phyloP scores from a whole-genome alignment of 2,113 vertebrate genomes.

The Odontesthes bonariensis region DNA sequence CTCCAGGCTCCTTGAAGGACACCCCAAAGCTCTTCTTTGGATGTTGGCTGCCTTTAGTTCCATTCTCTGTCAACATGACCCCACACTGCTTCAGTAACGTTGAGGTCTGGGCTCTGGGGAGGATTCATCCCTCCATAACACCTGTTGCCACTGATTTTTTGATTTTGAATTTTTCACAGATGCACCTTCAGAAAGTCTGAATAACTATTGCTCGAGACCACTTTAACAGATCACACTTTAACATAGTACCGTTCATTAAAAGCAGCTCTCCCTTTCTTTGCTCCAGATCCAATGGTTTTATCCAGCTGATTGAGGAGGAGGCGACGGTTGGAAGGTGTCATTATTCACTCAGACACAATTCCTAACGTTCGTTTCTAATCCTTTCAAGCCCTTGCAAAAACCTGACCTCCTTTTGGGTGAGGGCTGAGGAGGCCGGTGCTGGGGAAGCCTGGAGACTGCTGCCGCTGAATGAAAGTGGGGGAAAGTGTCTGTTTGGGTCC shows the following conservation, averaged over 20 bases:
- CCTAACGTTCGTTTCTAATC: slow-evolving; percentile 35
- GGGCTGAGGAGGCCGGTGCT: not conserved
- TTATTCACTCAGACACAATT: slow-evolving; percentile 20
- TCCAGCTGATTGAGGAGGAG: slow-evolving; percentile 7
- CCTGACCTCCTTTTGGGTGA: slow-evolving; percentile 6
- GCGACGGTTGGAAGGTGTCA: not conserved
- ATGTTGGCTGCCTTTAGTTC: too few relatives aligned
- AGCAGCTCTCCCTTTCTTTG: slow-evolving; percentile 7
- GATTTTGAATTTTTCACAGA: too few relatives aligned
- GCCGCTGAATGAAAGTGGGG: slow-evolving; percentile 12
- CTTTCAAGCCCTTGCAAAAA: slow-evolving; percentile 27
- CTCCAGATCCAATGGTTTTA: not conserved
- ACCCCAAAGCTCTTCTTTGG: too few relatives aligned
- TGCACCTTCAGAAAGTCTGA: too few relatives aligned
- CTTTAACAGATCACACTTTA: too few relatives aligned
- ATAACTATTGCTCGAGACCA: too few relatives aligned
- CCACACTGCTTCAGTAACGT: too few relatives aligned
- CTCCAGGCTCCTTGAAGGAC: too few relatives aligned
- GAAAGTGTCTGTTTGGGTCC: slow-evolving; percentile 35
- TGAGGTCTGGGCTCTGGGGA: too few relatives aligned
- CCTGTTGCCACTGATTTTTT: too few relatives aligned
- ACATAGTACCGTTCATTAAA: not conserved
- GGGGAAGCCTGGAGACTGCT: slow-evolving; percentile 9
- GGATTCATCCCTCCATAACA: too few relatives aligned
- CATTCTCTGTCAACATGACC: too few relatives aligned